Evolutionary conservation across 2,888 invertebrate genomes (phyloP), one percentile per base, ranked within the genome.

Genomic region (Cheilosia soror): DNA sequence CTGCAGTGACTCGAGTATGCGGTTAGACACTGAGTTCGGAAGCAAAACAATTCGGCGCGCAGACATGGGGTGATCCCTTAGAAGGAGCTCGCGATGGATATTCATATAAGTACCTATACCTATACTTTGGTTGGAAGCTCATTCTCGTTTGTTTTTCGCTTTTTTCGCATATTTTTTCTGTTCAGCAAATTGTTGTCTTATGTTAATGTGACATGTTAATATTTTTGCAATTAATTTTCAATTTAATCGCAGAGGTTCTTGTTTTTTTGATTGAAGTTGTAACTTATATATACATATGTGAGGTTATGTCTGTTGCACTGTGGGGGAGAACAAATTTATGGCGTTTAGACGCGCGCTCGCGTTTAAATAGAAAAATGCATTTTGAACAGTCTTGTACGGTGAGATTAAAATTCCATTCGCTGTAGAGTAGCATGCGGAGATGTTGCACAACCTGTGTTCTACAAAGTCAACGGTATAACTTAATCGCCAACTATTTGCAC

Each of bases 191-290:
- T 71, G 77, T 42, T 72, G 69, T 60, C 76, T 51, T 80, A 76
- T 80, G 71, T 49, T 76, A 80, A 80, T 85, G 73, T 85, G 81
- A 80, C 84, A 85, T 71, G 84, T 80, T 80, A 81, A 76, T 85
- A 76, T 62, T 66, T 84, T 62, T 76, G 49, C 31, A 80, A 80
- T 80, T 84, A 66, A 75, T 60, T 84, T 84, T 75, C 80, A 80
- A 80, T 84, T 80, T 65, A 73, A 63, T 55, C 58, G 53, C 11
- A 27, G 49, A 66, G 29, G 33, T 37, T 47, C 15, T 13, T 37
- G 47, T 63, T 47, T n/a, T 62, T 53, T 29, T 5, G n/a, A 25
- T 25, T 53, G 13, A n/a, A n/a, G 7, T 25, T 4, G 49, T 7
- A 3, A 25, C 11, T 25, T 25, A 4, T 7, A 9, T 49, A 15